These are phyloP conservation scores for Melanargia galathea DNA, from an alignment of 2,888 invertebrate genomes.

Conservation along the genomic window DNA sequence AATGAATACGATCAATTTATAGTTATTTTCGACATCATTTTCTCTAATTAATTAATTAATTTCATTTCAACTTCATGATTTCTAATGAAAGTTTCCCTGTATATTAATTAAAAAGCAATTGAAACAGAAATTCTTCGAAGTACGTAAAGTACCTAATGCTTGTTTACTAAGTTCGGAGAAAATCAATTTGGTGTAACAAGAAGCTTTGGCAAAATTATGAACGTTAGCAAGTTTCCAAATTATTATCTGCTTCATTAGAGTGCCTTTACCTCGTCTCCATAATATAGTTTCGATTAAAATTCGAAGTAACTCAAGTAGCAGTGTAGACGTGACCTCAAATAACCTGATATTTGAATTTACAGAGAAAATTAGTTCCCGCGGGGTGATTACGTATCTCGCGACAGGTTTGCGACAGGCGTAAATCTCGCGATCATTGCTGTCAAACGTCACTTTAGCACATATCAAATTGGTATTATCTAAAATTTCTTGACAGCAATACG, in stretches of 20 bases:
- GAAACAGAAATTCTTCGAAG: not conserved
- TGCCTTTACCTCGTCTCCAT: not conserved
- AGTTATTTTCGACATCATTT: too few species aligned
- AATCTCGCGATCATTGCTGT: too few species aligned
- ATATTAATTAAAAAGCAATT: not conserved
- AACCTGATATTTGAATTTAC: constrained; percentile 9
- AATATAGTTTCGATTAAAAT: not conserved
- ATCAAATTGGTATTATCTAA: too few species aligned
- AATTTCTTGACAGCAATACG: too few species aligned
- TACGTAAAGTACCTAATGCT: not conserved
- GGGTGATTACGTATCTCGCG: too few species aligned
- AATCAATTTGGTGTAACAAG: not conserved
- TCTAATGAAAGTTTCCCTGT: not conserved
- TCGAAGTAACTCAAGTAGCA: not conserved
- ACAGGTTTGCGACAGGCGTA: too few species aligned
- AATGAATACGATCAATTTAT: too few species aligned
- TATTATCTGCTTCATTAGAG: not conserved
- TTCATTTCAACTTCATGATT: not conserved
- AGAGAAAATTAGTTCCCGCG: not conserved
- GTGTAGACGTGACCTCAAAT: not conserved
- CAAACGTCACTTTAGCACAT: too few species aligned
- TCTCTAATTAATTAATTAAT: too few species aligned
- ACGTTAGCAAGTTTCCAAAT: not conserved
- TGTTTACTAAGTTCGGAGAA: not conserved
- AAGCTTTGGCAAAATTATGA: not conserved